Base-by-base conservation (phyloP, 2,888 invertebrate species). In the Folsomia manolachei region DNA sequence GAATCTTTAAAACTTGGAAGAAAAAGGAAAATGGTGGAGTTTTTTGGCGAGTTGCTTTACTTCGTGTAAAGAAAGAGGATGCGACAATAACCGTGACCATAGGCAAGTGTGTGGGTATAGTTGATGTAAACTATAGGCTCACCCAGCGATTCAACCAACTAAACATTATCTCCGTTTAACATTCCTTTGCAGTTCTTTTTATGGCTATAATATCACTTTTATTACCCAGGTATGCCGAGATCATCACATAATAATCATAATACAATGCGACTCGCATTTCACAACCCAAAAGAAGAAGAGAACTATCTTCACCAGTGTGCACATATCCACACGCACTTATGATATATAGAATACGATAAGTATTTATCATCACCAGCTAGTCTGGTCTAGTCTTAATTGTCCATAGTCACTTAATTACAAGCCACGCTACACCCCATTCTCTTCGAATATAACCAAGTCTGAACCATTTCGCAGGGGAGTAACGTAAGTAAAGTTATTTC, bases 161-260 rank as follows among this genome's bases (percentile, higher is more conserved):
- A 63, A n/a, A 25, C 25, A 25, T 63, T 63, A 63, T 23, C 63
- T 63, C 56, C 56, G 56, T 56, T 63, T 23, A 52, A 66, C 52
- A 66, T 66, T 66, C 65, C 65, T 51, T 66, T 24, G 21, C 65
- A 66, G 7, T 21, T 39, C 65, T 66, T 66, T 66, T 66, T 66
- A 66, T 52, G 65, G 52, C 65, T 52, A 39, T 66, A 52, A 52
- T 66, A 52, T 66, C 52, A 52, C 63, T 63, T 66, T 66, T 66
- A 66, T 66, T 66, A 24, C 52, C 52, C 21, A 52, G 65, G 65
- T 52, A 66, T 52, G 65, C 51, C 25, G 56, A 56, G 65, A 66
- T 66, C 65, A 66, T 66, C 65, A 66, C 65, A 66, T 66, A 66
- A 66, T 66, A 66, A 66, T 66, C 65, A 66, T 66, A 24, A 66